Base-by-base conservation (phyloP, 2,113 vertebrate genomes). In the Austrofundulus limnaeus region DNA sequence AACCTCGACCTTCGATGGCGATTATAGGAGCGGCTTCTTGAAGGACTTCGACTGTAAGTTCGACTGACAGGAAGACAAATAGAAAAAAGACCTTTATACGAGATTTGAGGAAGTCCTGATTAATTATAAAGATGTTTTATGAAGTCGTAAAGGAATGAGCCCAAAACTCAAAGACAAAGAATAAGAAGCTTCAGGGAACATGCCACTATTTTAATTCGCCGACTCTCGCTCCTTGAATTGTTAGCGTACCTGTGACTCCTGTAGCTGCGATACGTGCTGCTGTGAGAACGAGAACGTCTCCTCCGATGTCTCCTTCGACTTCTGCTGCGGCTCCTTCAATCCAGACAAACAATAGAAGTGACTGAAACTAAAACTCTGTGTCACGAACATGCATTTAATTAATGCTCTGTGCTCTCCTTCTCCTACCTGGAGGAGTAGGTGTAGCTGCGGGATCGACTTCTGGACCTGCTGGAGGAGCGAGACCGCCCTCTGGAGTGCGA, bases 1-100 rank as follows among this genome's bases (percentile, higher is more conserved):
- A 81, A 98, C 97, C 96, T 96, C 84, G 95, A 96, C 52, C 95
- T 93, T 58, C 93, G 93, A 46, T 72, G 94, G 50, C 85, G 92
- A 58, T 87, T 85, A 0, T 94, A 94, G 0, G 96, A 96, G 47
- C 85, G 93, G 81, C 96, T 95, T 86, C 95, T 93, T 78, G 97
- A 97, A 25, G 92, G 91, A 82, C 97, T 98, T 81, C 94, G 91
- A 52, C 94, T 98, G n/a, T 94, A 95, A 0, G 93, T 92, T 73
- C 93, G 93, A 69, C 93, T 93, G 82, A 23, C 11, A 15, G 38
- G 39, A 63, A 54, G 12, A 15, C 31, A 25, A 1, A 11, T 24
- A 24, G 12, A 56, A 28, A 28, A 3, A 28, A 28, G n/a, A 3
- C 7, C 7, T 28, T 28, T 11, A 46, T 1, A 24, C 1, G n/a